A percentile compares a stretch with the other conserved stretches of the same genome.
Conservation (phyloP, 2,113 vertebrate species). For the Symphodus melops region DNA sequence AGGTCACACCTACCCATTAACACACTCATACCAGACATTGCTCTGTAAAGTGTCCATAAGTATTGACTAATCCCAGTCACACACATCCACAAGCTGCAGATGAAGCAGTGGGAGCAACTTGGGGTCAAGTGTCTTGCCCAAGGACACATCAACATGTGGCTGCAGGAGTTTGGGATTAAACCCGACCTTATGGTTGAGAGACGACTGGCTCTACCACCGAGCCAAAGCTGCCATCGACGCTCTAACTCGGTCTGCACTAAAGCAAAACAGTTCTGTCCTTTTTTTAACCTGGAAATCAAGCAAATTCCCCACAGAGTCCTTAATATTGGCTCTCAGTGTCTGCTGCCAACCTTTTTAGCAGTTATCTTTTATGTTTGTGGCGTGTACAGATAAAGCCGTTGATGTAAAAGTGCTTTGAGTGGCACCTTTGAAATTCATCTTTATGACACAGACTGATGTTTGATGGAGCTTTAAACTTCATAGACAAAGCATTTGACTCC, state of each 20-base stretch:
- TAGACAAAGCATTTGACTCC: constrained; percentile 19
- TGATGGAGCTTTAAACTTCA: constrained; percentile 25
- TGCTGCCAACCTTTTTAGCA: background rate
- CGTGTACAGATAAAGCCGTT: background rate
- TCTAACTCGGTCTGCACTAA: background rate
- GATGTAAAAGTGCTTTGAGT: constrained; percentile 8
- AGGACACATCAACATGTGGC: too few relatives aligned
- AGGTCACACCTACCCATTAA: too few relatives aligned
- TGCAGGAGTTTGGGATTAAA: too few relatives aligned
- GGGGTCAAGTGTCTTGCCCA: too few relatives aligned
- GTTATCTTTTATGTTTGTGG: background rate
- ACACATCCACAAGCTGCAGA: too few relatives aligned
- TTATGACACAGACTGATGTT: background rate
- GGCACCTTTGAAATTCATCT: background rate
- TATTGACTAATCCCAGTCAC: too few relatives aligned
- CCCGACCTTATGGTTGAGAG: too few relatives aligned
- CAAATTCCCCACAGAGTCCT: background rate
- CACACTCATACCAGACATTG: too few relatives aligned
- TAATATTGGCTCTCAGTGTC: background rate
- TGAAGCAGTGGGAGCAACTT: too few relatives aligned
- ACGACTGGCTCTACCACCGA: too few relatives aligned
- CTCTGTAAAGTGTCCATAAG: too few relatives aligned
- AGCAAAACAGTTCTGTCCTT: background rate
- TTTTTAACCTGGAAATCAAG: constrained; percentile 2
- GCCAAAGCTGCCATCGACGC: too few relatives aligned